Base-by-base conservation (phyloP, 2,888 invertebrate species). In the Stramonita haemastoma region DNA sequence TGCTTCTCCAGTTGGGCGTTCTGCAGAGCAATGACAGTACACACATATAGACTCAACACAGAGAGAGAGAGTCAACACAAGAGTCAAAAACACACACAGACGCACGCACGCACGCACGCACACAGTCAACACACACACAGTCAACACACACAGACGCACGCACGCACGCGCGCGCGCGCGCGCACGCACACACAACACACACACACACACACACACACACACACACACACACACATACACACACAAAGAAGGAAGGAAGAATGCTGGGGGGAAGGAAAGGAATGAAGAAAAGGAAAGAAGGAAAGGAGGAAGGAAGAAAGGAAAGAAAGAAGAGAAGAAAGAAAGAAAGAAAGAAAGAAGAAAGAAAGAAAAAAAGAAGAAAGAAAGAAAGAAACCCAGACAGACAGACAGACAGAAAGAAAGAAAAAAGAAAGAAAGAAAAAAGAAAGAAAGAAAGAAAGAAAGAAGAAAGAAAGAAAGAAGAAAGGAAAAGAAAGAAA, bases 1-100 rank as follows among this genome's bases (percentile, higher is more conserved):
- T 96, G 96, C 93, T 96, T 96, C 94, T 96, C 96, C 87, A 97
- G 94, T 90, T 96, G 95, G 77, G 96, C 95, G 93, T 97, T 96
- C 96, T 96, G 94, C n/a, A 79, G 46, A 46, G n/a, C n/a, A n/a
- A 15, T 11, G 56, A 57, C 32, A 34, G 13, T n/a, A 77, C 1
- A 88, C 56, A 79, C n/a, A 46, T 5, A 29, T 13, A 66, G 13
- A 60, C 60, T 60, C 13, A 15, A 60, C 56, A 88, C 46, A 79
- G 56, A 36, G 46, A n/a, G n/a, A n/a, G n/a, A n/a, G n/a, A n/a
- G n/a, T n/a, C n/a, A n/a, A n/a, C n/a, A n/a, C n/a, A n/a, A n/a
- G n/a, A n/a, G n/a, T n/a, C n/a, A n/a, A n/a, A n/a, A n/a, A 46
- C 46, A 8, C 46, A 46, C 46, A 46, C 46, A 46, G 4, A 46